Conservation (phyloP, 2,797 vertebrate genomes). For the Taeniopygia guttata region DNA sequence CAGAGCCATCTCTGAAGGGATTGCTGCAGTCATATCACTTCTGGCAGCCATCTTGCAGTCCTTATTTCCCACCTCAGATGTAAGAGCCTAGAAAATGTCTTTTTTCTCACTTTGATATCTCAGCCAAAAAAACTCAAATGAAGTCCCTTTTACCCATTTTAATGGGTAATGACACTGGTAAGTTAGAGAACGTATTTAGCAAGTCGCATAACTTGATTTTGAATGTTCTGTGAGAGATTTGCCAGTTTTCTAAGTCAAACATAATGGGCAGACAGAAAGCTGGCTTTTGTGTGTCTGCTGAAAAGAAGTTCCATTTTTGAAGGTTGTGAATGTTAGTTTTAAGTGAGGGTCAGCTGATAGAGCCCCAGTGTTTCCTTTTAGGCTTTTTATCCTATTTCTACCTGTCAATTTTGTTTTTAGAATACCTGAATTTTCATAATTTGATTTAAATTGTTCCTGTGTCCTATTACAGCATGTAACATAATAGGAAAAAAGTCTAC, state of each 20-base stretch:
- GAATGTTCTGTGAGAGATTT: not conserved
- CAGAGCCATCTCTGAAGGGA: not conserved
- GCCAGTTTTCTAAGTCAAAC: not conserved
- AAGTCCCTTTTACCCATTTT: not conserved
- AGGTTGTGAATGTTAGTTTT: not conserved
- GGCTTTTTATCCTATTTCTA: not conserved
- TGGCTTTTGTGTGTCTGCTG: not conserved
- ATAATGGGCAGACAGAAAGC: not conserved
- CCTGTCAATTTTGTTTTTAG: not conserved
- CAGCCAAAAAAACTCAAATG: not conserved
- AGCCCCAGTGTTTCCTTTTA: not conserved
- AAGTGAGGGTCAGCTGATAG: not conserved
- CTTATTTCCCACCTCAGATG: not conserved
- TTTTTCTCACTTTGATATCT: not conserved
- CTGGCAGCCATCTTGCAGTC: not conserved
- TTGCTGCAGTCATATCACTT: not conserved
- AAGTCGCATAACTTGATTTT: not conserved
- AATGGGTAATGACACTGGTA: not conserved
- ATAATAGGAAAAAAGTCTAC: constrained; percentile 17
- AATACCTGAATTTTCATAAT: constrained; percentile 10
- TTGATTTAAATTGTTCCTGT: constrained; percentile 51
- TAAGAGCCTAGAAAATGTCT: not conserved
- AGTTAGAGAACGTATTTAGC: not conserved
- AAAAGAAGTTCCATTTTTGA: not conserved
- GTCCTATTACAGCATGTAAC: constrained; percentile 48